Conservation (phyloP, 2,888 invertebrate genomes). For the Thera obeliscata region DNA sequence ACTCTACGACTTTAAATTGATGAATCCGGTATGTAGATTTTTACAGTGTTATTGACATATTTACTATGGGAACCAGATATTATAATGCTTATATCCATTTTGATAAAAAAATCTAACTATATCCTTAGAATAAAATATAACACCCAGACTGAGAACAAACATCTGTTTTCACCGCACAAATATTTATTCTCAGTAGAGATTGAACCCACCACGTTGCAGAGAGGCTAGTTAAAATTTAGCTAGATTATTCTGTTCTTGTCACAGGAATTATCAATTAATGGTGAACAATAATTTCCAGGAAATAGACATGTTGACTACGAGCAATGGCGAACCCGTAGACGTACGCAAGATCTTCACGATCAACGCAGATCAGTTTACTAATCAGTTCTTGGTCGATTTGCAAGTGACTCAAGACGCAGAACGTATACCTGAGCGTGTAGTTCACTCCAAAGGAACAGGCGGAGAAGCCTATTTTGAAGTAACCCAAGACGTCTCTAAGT, state of each 20-base stretch:
- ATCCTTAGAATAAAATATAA: too few relatives aligned
- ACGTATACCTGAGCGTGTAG: slow-evolving; percentile 95
- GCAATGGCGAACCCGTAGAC: slow-evolving; percentile 90
- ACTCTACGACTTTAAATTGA: slow-evolving; percentile 34
- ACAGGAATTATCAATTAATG: not conserved
- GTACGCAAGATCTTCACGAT: slow-evolving; percentile 88
- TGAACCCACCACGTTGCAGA: too few relatives aligned
- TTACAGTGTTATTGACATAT: not conserved
- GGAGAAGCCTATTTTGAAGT: slow-evolving; percentile 93
- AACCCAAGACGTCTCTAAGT: slow-evolving; percentile 91
- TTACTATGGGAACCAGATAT: too few relatives aligned
- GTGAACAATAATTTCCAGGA: not conserved
- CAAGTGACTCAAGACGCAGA: slow-evolving; percentile 86
- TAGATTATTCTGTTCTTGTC: too few relatives aligned
- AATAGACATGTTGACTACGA: slow-evolving; percentile 86
- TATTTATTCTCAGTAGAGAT: too few relatives aligned
- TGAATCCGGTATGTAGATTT: slow-evolving; percentile 64
- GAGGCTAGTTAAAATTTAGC: too few relatives aligned
- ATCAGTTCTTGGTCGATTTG: slow-evolving; percentile 64
- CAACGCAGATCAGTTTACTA: slow-evolving; percentile 84
- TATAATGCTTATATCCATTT: too few relatives aligned
- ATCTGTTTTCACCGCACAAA: too few relatives aligned
- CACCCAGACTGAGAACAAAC: too few relatives aligned
- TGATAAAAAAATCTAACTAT: too few relatives aligned
- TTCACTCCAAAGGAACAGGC: slow-evolving; percentile 96